Evolutionary conservation across 1,140 invertebrate genomes (phyloP).

Genomic region (Mactra quadrangularis): DNA sequence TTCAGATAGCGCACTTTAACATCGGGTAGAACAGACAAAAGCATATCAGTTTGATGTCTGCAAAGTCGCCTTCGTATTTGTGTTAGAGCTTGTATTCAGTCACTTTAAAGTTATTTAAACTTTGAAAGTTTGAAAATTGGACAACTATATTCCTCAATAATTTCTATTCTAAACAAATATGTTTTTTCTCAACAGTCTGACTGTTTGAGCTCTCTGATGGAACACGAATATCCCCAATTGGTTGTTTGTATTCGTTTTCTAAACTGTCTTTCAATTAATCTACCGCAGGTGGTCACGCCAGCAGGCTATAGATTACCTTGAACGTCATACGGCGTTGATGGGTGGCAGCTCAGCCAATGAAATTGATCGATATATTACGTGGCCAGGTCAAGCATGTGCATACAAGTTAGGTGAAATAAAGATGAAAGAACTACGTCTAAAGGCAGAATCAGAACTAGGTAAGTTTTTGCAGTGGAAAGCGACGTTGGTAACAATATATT

Average conservation of each 20-base stretch:
- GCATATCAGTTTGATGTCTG: no score
- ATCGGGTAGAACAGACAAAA: no score
- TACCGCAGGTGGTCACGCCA: constrained; percentile 71
- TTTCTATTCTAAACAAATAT: not conserved
- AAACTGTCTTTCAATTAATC: no score
- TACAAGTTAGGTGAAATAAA: constrained; percentile 85
- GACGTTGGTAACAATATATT: no score
- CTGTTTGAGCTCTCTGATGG: not conserved
- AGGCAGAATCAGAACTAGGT: constrained; percentile 81
- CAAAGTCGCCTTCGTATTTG: not conserved
- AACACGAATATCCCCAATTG: not conserved
- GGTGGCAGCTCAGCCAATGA: constrained; percentile 74
- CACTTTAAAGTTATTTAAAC: no score
- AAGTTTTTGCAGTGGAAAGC: constrained; percentile 32
- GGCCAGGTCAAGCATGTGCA: constrained; percentile 84
- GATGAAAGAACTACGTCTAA: constrained; percentile 81
- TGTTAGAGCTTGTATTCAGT: not conserved
- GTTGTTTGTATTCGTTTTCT: no score
- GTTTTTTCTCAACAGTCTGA: not conserved
- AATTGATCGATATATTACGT: constrained; percentile 83
- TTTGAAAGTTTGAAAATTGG: not conserved
- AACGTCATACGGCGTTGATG: constrained; percentile 76
- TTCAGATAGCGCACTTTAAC: no score
- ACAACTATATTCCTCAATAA: not conserved
- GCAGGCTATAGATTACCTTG: constrained; percentile 82